Base-by-base conservation (phyloP, 2,888 invertebrate species). In the Mantis religiosa region DNA sequence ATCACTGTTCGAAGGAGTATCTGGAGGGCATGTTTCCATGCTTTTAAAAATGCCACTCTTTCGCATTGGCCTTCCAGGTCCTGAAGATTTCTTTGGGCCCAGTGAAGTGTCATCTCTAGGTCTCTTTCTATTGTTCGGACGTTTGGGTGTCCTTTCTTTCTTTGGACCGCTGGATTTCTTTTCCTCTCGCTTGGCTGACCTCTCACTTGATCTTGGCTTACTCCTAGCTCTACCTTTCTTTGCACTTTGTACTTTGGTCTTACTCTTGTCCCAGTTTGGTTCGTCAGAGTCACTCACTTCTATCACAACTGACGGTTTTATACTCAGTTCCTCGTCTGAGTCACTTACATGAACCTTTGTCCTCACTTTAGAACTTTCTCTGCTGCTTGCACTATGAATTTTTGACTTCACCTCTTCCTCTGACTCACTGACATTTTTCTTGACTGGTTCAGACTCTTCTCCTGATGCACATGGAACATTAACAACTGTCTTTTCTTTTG, bases 1-100 rank as follows among this genome's bases (percentile, higher is more conserved):
- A 30, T 90, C 90, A 34, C 89, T 90, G 28, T 89, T 89, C 30
- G 85, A 82, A 0, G 89, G 87, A 34, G 90, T 88, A 3, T 82
- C 82, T 41, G 90, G 88, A 6, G 90, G 89, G 83, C 90, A 89
- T n/a, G 88, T 83, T 25, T 88, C 88, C 27, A 85, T 85, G 54
- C 90, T 90, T 84, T 90, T 90, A 8, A 54, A 47, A 25, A 28
- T 28, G 6, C 83, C 83, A 27, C 27, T 41, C 27, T 71, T 89
- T 9, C 86, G 28, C 15, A 27, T 14, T 20, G 89, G 83, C 87
- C 87, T 87, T 27, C 84, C 81, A 6, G 89, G 86, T 20, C 87
- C 87, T 27, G 87, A 87, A 15, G 81, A 82, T 41, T 87, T 82
- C 41, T 82, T 87, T 34, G 87, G 30, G n/a, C 86, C 86, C 54